Base-by-base conservation (phyloP, 2,888 invertebrate genomes). In the Athalia rosae region DNA sequence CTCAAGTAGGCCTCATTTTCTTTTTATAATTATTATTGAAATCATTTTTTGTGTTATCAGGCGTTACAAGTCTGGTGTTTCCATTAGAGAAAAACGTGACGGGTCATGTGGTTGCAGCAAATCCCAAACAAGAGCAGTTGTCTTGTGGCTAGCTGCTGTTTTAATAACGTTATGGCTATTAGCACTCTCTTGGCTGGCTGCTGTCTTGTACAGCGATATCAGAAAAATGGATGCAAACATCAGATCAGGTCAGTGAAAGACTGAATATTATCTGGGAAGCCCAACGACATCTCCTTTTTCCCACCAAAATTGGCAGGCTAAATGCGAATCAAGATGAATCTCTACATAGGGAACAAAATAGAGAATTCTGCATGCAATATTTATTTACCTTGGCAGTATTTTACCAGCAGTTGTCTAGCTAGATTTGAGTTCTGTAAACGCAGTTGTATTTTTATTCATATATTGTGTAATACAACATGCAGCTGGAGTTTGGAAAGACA, bases 101-200 rank as follows among this genome's bases (percentile, higher is more conserved):
- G 53, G 45, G 47, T 74, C 74, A 6, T 87, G 86, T 45, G 82
- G 82, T n/a, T 88, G 87, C 61, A 84, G 76, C 50, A 84, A 76
- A 58, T 84, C 86, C 0, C 84, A 85, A 71, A 80, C 87, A 67
- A 84, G 83, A 78, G 79, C 84, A 53, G 80, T 86, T 71, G 84
- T 86, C 3, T 79, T 90, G 71, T 89, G 88, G 86, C 64, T 90
- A 56, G 86, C 85, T 6, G 85, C 85, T 5, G 76, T 88, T 78
- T 81, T 89, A 71, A 84, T 90, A 66, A 84, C 84, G 2, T 85
- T 88, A 80, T 90, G 90, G 90, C 81, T 90, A 76, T 82, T 90
- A 59, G 85, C 87, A 6, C 81, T 90, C 4, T 89, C 90, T 13
- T 90, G 90, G 89, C 79, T 90, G 45, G 90, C 90, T 4, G 83